Percentiles rank a stretch among this genome's conserved stretches.
These are phyloP conservation scores for Formicarius rufipectus DNA, from an alignment of 2,113 vertebrate genomes.

Conservation along the genomic window DNA sequence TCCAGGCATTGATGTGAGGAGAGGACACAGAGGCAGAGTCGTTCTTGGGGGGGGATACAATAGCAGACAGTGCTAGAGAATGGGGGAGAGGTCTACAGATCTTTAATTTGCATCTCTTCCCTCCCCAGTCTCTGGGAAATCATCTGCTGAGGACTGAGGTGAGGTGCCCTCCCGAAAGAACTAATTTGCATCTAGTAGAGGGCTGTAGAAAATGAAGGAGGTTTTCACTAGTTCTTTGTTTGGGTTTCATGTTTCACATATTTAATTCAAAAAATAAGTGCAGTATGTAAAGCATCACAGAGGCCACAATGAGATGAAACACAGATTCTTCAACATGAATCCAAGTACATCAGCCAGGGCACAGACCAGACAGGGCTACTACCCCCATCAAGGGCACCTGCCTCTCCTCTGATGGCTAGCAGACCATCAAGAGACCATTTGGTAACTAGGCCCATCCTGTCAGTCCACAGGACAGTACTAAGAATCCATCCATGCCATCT, in stretches of 20 bases:
- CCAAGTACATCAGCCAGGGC: not conserved
- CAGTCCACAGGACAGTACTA: fast-evolving
- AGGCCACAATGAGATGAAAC: not conserved
- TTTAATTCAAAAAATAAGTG: not conserved
- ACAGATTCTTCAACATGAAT: not conserved
- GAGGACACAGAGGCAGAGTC: not conserved
- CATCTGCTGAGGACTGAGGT: not conserved
- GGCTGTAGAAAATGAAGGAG: not conserved
- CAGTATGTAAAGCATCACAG: not conserved
- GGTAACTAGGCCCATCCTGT: not conserved
- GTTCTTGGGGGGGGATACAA: not conserved
- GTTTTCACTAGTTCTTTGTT: not conserved
- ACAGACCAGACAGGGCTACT: not conserved
- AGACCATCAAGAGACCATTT: not conserved
- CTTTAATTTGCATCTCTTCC: not conserved
- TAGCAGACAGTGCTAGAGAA: not conserved
- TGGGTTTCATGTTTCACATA: not conserved
- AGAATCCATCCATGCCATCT: not conserved
- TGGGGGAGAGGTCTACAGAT: not conserved
- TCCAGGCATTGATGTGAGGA: not conserved
- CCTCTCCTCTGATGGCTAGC: not conserved
- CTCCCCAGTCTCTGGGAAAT: not conserved
- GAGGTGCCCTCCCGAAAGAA: not conserved
- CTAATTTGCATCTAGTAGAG: not conserved
- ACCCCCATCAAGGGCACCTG: not conserved